Percentiles rank a stretch among this genome's conserved stretches.
These are phyloP conservation scores for Drosophila acutilabella DNA, from an alignment of 2,888 invertebrate species.

Conservation along the genomic window DNA sequence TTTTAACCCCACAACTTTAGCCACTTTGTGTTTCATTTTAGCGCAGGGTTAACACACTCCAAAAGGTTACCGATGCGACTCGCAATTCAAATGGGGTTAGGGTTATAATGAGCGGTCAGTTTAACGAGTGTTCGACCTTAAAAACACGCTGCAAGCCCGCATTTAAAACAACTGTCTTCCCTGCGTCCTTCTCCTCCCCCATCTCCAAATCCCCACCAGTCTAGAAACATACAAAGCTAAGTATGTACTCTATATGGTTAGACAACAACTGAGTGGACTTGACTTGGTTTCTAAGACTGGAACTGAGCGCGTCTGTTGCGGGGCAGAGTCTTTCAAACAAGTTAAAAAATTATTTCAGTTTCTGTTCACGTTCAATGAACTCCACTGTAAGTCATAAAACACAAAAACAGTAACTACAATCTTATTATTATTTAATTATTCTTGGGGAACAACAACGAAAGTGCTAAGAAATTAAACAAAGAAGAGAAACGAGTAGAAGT, in stretches of 20 bases:
- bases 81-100: slow-evolving; percentile 45
- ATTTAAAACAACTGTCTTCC: slow-evolving; percentile 5
- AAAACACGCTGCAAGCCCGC: slow-evolving; percentile 36
- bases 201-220: slow-evolving; percentile 58
- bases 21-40: neutral
- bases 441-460: slow-evolving; percentile 18
- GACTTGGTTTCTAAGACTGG: slow-evolving; percentile 40
- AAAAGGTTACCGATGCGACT: slow-evolving; percentile 49
- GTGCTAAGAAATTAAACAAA: slow-evolving; percentile 37
- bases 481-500: neutral
- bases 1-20: no score
- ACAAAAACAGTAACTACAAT: slow-evolving; percentile 26
- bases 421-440: slow-evolving; percentile 59
- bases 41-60: neutral
- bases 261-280: slow-evolving; percentile 38
- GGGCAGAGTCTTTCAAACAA: slow-evolving; percentile 19
- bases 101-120: slow-evolving; percentile 35
- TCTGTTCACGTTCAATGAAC: slow-evolving; percentile 68
- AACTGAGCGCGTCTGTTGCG: slow-evolving; percentile 1
- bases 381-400: slow-evolving; percentile 44
- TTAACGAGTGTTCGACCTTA: slow-evolving; percentile 41
- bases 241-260: slow-evolving; percentile 50
- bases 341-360: slow-evolving; percentile 38
- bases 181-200: slow-evolving; percentile 13
- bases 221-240: neutral